Base-by-base conservation (phyloP, 2,797 vertebrate species). In the Coluber constrictor region DNA sequence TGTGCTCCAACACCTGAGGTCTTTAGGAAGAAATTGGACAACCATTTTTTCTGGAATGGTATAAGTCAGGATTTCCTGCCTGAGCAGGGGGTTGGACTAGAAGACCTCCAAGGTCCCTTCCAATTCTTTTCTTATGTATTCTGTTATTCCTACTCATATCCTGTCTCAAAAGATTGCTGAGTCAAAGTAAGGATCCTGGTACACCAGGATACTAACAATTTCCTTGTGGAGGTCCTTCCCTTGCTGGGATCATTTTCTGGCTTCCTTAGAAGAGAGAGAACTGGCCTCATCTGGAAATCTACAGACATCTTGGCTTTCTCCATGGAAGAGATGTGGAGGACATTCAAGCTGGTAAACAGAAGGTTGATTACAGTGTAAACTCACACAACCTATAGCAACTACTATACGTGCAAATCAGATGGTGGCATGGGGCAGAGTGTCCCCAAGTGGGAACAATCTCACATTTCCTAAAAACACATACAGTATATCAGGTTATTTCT, bases 341-440 rank as follows among this genome's bases (percentile, higher is more conserved):
- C 59, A 63, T 51, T 63, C 20, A 54, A 55, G 20, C 20, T 32
- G 18, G 15, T 86, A 90, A 90, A 93, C 79, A 91, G 55, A 74
- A 1, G 54, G 66, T 32, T 89, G 86, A 91, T 91, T 70, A 86
- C 47, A 90, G 54, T 89, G 51, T 91, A 91, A 93, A 93, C 92
- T 87, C 56, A 54, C 79, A 56, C 11, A 32, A 70, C 29, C 79
- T 57, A 32, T 55, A 70, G 5, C 87, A 32, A 32, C 27, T 27
- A 59, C 10, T 51, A 5, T 90, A 18, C 8, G 23, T 12, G 32
- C 27, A 27, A 37, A 90, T 59, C 15, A 74, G 60, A 47, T 70
- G 74, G n/a, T 6, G 27, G 18, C 27, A 29, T 4, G 3, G 25
- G 55, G 43, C 29, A 60, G 61, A 23, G 23, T 2, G 16, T 79